Evolutionary conservation across 1,140 invertebrate genomes (phyloP).

Genomic region (Akabosia matsudoensis): DNA sequence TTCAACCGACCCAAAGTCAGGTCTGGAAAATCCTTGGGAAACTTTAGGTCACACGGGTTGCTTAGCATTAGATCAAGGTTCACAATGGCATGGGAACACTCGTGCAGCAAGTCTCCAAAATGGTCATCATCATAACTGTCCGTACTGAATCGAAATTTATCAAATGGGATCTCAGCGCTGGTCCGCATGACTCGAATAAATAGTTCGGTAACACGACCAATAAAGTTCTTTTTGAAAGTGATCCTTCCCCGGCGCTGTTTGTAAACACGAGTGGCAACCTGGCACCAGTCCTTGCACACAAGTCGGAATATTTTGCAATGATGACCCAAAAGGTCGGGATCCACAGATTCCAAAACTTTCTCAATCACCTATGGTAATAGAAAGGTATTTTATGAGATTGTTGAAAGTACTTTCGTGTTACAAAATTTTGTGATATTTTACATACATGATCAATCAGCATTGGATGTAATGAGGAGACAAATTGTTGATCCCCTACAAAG

Average conservation of each 20-base stretch:
- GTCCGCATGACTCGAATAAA: constrained; percentile 20
- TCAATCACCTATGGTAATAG: constrained; percentile 13
- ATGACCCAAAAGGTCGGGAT: constrained; percentile 14
- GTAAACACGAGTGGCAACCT: constrained; percentile 12
- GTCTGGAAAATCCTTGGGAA: constrained; percentile 21
- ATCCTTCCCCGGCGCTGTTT: not conserved
- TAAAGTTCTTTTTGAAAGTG: constrained; percentile 15
- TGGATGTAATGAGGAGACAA: not conserved
- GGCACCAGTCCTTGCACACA: constrained; percentile 16
- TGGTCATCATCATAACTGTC: constrained; percentile 25
- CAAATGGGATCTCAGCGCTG: not conserved
- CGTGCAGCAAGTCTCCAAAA: constrained; percentile 12
- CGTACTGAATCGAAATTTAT: constrained; percentile 8
- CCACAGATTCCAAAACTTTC: constrained; percentile 6
- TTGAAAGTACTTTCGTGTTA: not conserved
- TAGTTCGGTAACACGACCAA: constrained; percentile 10
- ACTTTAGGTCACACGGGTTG: constrained; percentile 20
- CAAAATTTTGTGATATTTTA: not conserved
- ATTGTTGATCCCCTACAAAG: not conserved
- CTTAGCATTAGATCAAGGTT: not conserved
- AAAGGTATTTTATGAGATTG: not conserved
- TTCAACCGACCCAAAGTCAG: constrained; percentile 8
- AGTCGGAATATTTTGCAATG: constrained; percentile 18
- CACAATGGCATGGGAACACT: not conserved
- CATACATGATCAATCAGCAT: constrained; percentile 5